Evolutionary conservation across 2,113 vertebrate genomes (phyloP).

Genomic region (Cettia cetti): DNA sequence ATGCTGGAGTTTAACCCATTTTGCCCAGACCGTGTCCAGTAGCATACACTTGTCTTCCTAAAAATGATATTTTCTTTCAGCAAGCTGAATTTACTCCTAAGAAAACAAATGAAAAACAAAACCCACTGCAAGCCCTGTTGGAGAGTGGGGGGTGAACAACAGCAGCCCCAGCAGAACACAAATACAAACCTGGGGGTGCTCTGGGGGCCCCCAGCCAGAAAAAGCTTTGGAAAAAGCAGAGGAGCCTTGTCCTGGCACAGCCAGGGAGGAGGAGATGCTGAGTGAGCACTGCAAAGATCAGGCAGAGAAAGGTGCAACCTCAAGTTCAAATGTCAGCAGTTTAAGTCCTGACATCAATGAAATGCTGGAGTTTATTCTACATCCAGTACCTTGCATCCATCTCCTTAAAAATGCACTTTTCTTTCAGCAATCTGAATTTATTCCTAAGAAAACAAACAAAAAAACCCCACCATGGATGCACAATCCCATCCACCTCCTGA

Average conservation of each 20-base stretch:
- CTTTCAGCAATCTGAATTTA: not conserved
- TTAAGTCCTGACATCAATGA: not conserved
- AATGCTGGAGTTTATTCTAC: not conserved
- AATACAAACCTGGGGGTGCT: not conserved
- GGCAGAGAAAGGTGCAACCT: not conserved
- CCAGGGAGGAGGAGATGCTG: too few species aligned
- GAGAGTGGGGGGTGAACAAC: conserved; percentile 13
- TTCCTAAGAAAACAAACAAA: not conserved
- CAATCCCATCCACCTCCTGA: not conserved
- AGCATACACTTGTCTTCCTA: not conserved
- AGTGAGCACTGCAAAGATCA: not conserved
- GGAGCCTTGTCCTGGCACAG: not conserved
- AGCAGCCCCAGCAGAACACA: conserved; percentile 33
- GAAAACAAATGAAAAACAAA: not conserved
- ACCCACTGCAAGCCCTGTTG: not conserved
- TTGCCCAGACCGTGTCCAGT: too few species aligned
- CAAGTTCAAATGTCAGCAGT: not conserved
- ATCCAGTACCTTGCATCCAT: not conserved
- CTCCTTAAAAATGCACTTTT: not conserved
- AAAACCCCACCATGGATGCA: not conserved
- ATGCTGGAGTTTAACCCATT: not conserved
- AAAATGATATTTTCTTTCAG: not conserved
- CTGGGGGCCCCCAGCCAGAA: not conserved
- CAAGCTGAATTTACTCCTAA: not conserved
- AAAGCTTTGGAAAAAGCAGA: not conserved